Conservation (phyloP, 53 echinoderm and acorn worm genomes). For the Mesocentrotus franciscanus region DNA sequence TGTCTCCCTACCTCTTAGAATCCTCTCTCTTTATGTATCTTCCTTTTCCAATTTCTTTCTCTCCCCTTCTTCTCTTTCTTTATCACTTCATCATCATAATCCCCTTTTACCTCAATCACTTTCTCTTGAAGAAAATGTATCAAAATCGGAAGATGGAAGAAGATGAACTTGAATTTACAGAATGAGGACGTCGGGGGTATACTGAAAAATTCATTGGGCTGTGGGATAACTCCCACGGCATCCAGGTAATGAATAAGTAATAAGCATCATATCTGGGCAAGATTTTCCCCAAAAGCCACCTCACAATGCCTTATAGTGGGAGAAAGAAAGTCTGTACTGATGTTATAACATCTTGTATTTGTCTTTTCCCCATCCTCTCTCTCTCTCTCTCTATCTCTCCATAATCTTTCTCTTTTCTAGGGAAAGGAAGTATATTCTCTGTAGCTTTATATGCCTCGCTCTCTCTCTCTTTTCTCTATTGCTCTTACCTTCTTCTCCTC, state of each 20-base stretch:
- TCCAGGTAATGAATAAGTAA: constrained; percentile 5
- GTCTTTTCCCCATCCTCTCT: not conserved
- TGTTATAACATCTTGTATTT: not conserved
- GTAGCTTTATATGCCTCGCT: too few relatives aligned
- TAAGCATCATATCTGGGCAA: not conserved
- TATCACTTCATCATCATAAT: too few relatives aligned
- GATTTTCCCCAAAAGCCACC: not conserved
- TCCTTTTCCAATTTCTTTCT: too few relatives aligned
- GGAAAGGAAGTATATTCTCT: too few relatives aligned
- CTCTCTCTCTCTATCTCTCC: not conserved
- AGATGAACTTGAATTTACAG: not conserved
- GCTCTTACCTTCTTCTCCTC: too few relatives aligned
- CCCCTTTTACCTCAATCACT: too few relatives aligned
- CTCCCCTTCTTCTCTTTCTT: too few relatives aligned
- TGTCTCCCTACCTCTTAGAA: too few relatives aligned
- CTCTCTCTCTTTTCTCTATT: too few relatives aligned
- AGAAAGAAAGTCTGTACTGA: not conserved
- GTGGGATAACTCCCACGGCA: not conserved
- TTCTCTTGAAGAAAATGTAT: not conserved
- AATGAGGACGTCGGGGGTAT: not conserved
- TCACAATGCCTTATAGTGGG: not conserved
- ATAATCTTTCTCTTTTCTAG: too few relatives aligned
- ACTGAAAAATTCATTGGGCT: constrained; percentile 23
- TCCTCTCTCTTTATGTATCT: too few relatives aligned
- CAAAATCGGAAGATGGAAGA: not conserved